phyloP scores from a whole-genome alignment of 2,113 vertebrate species.

The Saccopteryx leptura region DNA sequence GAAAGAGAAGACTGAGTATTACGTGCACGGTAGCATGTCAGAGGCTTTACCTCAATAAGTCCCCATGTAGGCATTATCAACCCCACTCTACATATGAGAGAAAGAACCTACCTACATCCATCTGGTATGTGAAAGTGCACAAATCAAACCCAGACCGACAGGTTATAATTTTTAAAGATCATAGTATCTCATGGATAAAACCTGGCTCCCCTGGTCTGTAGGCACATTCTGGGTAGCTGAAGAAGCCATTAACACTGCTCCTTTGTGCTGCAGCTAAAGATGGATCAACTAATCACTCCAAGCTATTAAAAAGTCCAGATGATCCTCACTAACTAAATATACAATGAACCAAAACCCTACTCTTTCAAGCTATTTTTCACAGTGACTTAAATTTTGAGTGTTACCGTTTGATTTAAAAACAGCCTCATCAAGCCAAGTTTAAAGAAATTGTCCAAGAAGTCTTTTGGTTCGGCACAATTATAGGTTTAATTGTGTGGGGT shows the following conservation, averaged over 20 bases:
- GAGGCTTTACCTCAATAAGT: not conserved
- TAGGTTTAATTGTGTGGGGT: not conserved
- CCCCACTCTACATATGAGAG: not conserved
- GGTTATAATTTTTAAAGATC: not conserved
- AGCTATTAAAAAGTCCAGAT: not conserved
- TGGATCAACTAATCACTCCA: not conserved
- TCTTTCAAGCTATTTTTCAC: not conserved
- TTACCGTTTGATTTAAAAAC: slow-evolving; percentile 46
- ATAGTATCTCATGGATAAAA: not conserved
- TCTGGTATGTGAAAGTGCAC: not conserved
- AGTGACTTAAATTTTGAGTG: not conserved
- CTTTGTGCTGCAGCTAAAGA: not conserved
- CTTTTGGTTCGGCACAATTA: not conserved
- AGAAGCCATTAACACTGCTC: not conserved
- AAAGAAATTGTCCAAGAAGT: not conserved
- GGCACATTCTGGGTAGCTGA: not conserved
- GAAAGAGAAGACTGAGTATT: not conserved
- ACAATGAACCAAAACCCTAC: not conserved
- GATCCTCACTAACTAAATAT: slow-evolving; percentile 7
- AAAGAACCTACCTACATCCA: no score
- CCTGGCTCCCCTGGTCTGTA: not conserved
- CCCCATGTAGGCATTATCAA: not conserved
- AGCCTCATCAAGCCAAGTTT: not conserved
- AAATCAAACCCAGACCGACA: not conserved
- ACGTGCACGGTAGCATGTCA: rapidly evolving